Base-by-base conservation (phyloP, 2,888 invertebrate species). In the Dugesia japonica region DNA sequence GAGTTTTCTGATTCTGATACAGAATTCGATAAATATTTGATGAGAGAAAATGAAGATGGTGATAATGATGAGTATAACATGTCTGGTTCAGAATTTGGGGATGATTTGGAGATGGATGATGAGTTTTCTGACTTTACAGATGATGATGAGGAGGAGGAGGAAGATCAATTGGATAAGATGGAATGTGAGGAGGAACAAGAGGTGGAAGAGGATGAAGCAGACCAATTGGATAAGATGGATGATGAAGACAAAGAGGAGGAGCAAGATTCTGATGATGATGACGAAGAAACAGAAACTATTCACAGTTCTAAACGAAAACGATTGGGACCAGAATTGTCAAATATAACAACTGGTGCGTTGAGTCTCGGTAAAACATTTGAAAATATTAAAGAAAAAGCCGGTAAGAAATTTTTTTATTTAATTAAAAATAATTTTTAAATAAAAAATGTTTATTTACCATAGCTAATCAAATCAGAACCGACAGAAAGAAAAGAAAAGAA, bases 11-110 rank as follows among this genome's bases (percentile, higher is more conserved):
- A 26, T 73, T 31, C 23, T 13, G 73, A 73, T 42, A 42, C 31
- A 15, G 73, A 73, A 73, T 73, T 73, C 28, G 73, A 73, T 42
- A 42, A 73, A 20, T 73, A 27, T 26, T 26, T 73, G 1, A 42
- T 23, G 28, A n/a, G 26, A 20, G 31, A 38, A 23, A 42, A 73
- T 31, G 33, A n/a, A n/a, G n/a, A 23, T 15, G 73, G 20, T 1
- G 17, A 15, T 26, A 1, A 23, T n/a, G 28, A 73, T 31, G 4
- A 26, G 23, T 23, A 28, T 26, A 26, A 73, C 27, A 4, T 73
- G 23, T 31, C 73, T 23, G 33, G 23, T 1, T 15, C 73, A 28
- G 31, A 73, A 28, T 20, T 31, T 17, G 33, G 26, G 27, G 31
- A 31, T 15, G 28, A 20, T 42, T 26, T 27, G 15, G 73, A 31